phyloP scores from a whole-genome alignment of 2,797 vertebrate genomes.

The Myripristis jacobus region DNA sequence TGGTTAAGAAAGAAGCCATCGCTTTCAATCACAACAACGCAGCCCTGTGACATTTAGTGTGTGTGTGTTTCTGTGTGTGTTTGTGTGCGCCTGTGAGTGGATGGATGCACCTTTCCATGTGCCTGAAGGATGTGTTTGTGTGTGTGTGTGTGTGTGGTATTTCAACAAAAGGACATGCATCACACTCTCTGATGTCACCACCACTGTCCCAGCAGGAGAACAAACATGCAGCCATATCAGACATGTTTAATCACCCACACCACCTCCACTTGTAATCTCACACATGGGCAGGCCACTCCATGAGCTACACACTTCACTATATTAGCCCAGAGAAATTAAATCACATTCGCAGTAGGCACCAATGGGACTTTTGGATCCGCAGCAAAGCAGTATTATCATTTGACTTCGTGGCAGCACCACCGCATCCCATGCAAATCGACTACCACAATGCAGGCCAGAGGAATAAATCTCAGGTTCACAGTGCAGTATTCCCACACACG shows the following conservation, averaged over 20 bases:
- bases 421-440: constrained; percentile 62
- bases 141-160: constrained; percentile 26
- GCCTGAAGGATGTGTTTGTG: constrained; percentile 28
- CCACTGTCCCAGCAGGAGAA: neutral
- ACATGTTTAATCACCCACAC: constrained; percentile 45
- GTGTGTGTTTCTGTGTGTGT: constrained; percentile 10
- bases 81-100: constrained; percentile 2
- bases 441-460: constrained; percentile 32
- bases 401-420: constrained; percentile 37
- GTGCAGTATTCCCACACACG: constrained; percentile 28
- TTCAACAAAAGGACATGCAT: constrained; percentile 46
- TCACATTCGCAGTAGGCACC: constrained; percentile 36
- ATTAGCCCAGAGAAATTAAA: constrained; percentile 57
- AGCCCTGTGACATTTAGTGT: constrained; percentile 31
- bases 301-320: constrained; percentile 36
- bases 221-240: constrained; percentile 20
- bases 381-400: constrained; percentile 54
- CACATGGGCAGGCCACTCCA: constrained; percentile 44
- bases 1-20: constrained; percentile 56
- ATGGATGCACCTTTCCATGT: constrained; percentile 19
- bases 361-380: constrained; percentile 41
- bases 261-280: constrained; percentile 47
- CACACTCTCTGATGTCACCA: constrained; percentile 12
- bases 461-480: constrained; percentile 55
- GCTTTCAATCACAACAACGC: constrained; percentile 50